phyloP scores from a whole-genome alignment of 2,888 invertebrate species.

The Stramonita haemastoma region DNA sequence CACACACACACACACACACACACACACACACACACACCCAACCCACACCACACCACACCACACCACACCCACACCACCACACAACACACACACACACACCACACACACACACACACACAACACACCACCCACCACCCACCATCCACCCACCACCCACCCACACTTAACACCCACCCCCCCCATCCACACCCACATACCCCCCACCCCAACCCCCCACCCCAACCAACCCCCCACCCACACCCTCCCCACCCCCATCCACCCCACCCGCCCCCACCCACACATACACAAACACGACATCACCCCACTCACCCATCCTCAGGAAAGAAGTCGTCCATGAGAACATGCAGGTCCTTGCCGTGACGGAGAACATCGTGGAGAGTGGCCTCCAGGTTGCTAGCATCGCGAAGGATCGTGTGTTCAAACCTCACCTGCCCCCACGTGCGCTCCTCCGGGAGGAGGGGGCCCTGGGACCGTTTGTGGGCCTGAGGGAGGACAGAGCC shows the following conservation, averaged over 20 bases:
- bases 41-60: too few relatives aligned
- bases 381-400: background rate
- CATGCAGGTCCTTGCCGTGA: background rate
- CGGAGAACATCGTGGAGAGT: background rate
- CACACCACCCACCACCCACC: too few relatives aligned
- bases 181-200: too few relatives aligned
- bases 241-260: too few relatives aligned
- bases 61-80: too few relatives aligned
- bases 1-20: background rate
- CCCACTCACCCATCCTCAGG: conserved; percentile 12
- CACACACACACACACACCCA: conserved; percentile 1
- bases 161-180: background rate
- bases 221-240: too few relatives aligned
- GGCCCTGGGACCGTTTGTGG: background rate
- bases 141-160: too few relatives aligned
- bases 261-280: background rate
- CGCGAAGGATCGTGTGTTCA: background rate
- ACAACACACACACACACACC: too few relatives aligned
- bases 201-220: too few relatives aligned
- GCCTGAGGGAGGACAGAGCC: background rate
- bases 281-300: background rate
- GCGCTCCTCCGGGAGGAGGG: background rate
- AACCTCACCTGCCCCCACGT: conserved; percentile 18
- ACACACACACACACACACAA: too few relatives aligned
- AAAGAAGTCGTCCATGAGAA: conserved; percentile 24